Evolutionary conservation across 2,888 invertebrate species (phyloP), one percentile per base, ranked within the genome.

Genomic region (Nemurella pictetii): DNA sequence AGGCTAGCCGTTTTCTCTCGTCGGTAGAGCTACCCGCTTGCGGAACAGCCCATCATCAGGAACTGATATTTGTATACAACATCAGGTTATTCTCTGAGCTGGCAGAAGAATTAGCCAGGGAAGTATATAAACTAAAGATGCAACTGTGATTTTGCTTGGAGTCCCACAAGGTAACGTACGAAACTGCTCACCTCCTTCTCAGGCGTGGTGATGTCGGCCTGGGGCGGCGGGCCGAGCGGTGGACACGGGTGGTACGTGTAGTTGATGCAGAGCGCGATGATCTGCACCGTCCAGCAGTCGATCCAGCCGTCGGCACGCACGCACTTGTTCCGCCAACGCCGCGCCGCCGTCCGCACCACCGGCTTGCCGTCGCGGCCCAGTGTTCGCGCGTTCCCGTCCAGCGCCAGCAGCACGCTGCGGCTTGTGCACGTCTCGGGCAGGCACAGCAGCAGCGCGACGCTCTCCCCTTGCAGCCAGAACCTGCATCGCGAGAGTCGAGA

Each of bases 211-310:
- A 97, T 96, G 88, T 97, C 96, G 0, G 97, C 97, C 91, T 97
- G 97, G 0, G 97, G 96, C 87, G 95, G 94, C 0, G 96, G 97
- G 0, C 97, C 96, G 75, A 97, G 90, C 0, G 97, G 96, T 1
- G 98, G 97, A 89, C 96, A 95, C 0, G 98, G 98, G 90, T 99
- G 98, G 90, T 98, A 99, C 27, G 94, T 94, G 90, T 98, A 99
- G 86, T 95, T 94, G 83, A 99, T 96, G 87, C 96, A 97, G 27
- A 99, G 91, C 0, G 98, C 97, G 4, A 98, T 96, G 86, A 98
- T 98, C 0, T 98, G 98, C 5, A 98, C 97, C 80, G 96, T 96
- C 98, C 98, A 98, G 89, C 98, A 98, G 89, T 98, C 98, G 0
- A 98, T 94, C 99, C 99, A 99, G 0, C 98, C 98, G 86, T 89